A percentile compares a stretch with the other conserved stretches of the same genome.
These are phyloP conservation scores for Syngnathus floridae DNA, from an alignment of 2,113 vertebrate species.

Conservation along the genomic window DNA sequence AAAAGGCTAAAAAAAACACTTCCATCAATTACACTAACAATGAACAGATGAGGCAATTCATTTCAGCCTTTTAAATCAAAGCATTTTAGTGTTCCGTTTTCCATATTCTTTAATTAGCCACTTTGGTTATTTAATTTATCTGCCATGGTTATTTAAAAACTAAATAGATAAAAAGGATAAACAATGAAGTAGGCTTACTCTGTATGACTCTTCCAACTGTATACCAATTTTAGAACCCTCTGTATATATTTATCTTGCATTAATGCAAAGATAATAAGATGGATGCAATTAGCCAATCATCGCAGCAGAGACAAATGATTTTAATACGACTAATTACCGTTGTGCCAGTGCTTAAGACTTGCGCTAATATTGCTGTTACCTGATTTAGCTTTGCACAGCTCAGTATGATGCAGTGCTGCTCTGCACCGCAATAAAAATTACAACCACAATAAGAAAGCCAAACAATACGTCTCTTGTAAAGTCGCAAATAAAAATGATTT, in stretches of 20 bases:
- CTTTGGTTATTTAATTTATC: background rate
- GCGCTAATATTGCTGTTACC: background rate
- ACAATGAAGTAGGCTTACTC: too few relatives aligned
- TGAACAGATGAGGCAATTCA: background rate
- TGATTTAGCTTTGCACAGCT: background rate
- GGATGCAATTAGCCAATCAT: background rate
- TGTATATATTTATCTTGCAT: background rate
- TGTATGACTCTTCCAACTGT: too few relatives aligned
- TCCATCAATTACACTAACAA: background rate
- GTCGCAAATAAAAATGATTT: background rate
- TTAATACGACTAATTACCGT: background rate
- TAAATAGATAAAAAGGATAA: too few relatives aligned
- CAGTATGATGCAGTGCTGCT: background rate
- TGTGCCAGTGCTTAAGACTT: background rate
- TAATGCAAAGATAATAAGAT: background rate
- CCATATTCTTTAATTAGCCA: background rate
- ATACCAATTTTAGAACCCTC: too few relatives aligned
- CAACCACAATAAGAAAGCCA: background rate
- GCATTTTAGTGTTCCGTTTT: background rate
- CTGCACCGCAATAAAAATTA: background rate
- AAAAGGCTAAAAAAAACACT: background rate
- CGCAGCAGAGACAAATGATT: background rate
- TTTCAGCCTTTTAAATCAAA: background rate
- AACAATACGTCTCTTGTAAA: background rate
- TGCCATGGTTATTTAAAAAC: too few relatives aligned